Base-by-base conservation (phyloP, 2,113 vertebrate genomes). In the Fulica atra region DNA sequence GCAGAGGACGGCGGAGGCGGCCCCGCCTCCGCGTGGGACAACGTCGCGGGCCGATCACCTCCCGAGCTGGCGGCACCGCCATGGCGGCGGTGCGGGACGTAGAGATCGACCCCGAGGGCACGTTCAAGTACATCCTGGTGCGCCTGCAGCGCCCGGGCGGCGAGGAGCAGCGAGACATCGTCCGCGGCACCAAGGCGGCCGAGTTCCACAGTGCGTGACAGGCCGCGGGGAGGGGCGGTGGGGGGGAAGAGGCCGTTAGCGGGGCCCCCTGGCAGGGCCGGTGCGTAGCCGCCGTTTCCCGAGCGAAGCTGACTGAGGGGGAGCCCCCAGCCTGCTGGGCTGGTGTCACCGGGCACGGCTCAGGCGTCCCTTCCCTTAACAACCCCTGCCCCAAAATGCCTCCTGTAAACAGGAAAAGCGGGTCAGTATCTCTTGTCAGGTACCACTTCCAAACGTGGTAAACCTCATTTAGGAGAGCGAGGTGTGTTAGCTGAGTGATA, bases 61-160 rank as follows among this genome's bases (percentile, higher is more conserved):
- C 8, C 3, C 2, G 44, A 36, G 56, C 71, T 13, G 72, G 24
- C 29, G 66, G 25, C 11, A 2, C 9, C 7, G 57, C 77, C 13
- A 94, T 99, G 93, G 94, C 94, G 9, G 94, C 97, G 10, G 94
- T 99, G 29, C 56, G 96, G 44, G 98, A 97, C 8, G 98, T 98
- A 3, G 98, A 98, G 94, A 98, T 99, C 33, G 99, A 99, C 86
- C 89, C 98, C 0, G 98, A 99, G 16, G 99, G 98, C 86, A 98
- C 97, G 2, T 99, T 99, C 95, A 99, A 99, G 89, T 99, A 99
- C 92, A 99, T 99, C 69, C 95, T 99, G 95, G 92, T 99, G 94
- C 98, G 97, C 25, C 94, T 99, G 79, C 98, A 98, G 95, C 95
- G 96, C 31, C 98, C 98, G 97, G 98, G 93, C 53, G 97, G 97